A percentile compares a stretch with the other conserved stretches of the same genome.
These are phyloP conservation scores for Folsomia candida DNA, from an alignment of 2,888 invertebrate species.

Conservation along the genomic window DNA sequence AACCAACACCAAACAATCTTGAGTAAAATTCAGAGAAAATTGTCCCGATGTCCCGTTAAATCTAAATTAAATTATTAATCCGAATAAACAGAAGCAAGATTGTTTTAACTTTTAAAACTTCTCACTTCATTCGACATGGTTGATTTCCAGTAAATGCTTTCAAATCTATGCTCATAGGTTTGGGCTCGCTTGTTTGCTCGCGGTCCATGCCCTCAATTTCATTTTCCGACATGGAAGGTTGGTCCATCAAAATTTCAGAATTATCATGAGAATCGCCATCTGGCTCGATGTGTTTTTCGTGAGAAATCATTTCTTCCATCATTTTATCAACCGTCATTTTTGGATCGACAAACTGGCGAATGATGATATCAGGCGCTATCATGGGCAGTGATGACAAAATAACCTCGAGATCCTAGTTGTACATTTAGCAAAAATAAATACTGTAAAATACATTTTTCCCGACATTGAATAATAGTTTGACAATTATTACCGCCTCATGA, in stretches of 20 bases:
- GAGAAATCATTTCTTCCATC: conserved; percentile 15
- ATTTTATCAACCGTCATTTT: conserved; percentile 33
- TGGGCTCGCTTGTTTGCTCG: no score
- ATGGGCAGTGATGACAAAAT: conserved; percentile 43
- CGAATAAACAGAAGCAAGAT: background rate
- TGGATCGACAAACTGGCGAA: conserved; percentile 43
- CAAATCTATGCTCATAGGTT: no score
- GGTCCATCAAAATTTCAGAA: background rate
- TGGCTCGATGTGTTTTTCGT: background rate
- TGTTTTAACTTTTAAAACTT: background rate
- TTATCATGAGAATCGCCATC: background rate
- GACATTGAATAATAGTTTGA: background rate
- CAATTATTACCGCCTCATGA: background rate
- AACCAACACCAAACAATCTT: conserved; percentile 42
- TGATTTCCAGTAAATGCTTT: background rate
- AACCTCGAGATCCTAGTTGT: conserved; percentile 38
- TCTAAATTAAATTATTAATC: conserved; percentile 21
- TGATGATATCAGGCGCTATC: conserved; percentile 46
- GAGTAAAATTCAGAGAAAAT: conserved; percentile 40
- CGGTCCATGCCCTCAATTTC: conserved; percentile 6
- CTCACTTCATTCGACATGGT: conserved; percentile 17
- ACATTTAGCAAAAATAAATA: background rate
- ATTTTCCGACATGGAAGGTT: background rate
- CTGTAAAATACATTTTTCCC: no score
- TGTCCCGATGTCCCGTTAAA: conserved; percentile 35